Base-by-base conservation (phyloP, 2,888 invertebrate species). In the Tetramorium bicarinatum region DNA sequence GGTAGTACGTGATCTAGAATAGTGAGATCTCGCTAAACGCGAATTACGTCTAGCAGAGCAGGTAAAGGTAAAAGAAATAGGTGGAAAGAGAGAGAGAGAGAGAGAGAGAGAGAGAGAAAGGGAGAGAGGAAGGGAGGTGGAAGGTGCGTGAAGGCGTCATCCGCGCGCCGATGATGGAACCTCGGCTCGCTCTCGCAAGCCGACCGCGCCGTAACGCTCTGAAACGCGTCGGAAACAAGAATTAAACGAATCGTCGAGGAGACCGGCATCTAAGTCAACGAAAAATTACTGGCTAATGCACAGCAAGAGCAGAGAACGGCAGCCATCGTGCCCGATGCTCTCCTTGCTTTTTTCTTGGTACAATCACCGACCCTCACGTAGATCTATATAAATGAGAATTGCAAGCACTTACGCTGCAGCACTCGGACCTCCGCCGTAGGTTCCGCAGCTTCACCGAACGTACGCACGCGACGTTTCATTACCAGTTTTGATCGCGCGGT, bases 151-250 rank as follows among this genome's bases (percentile, higher is more conserved):
- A 38, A 49, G 61, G 34, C 64, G 69, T 34, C 34, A 25, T 25
- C n/a, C 44, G 8, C 49, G 34, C 25, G 41, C 34, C 21, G 74
- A 67, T 82, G 77, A 59, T 38, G 56, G 54, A 66, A 71, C 49
- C 44, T 52, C 29, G 29, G 29, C 29, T 29, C 54, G 80, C 75
- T 59, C 67, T 64, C 67, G 84, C 87, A 80, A 87, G 84, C 84
- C 84, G 84, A 91, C 84, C 86, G 85, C 84, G 80, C 88, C 89
- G 94, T 93, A 94, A 94, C 94, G 94, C 94, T 94, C 94, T 94
- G 85, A 93, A 94, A 94, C 92, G 77, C 88, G 71, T 83, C 86
- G 79, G 83, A 88, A 92, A 91, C 83, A 90, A 92, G 88, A 91
- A 90, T 88, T 85, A 87, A 87, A 87, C 80, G 83, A 90, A 87